Evolutionary conservation across 1,140 invertebrate species (phyloP).

Genomic region (Diachasmimorpha longicaudata): DNA sequence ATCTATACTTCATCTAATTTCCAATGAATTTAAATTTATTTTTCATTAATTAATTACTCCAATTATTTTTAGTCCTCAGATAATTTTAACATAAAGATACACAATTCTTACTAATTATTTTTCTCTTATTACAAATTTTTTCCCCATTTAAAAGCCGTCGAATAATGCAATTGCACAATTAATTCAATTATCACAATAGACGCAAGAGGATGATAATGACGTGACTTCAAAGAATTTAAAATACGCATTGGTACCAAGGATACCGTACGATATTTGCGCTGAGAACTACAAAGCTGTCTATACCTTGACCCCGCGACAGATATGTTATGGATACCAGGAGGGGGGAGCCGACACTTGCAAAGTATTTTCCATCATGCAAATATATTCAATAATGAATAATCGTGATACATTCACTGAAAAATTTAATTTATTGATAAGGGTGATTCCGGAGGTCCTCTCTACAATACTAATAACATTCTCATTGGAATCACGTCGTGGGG

Average conservation of each 20-base stretch:
- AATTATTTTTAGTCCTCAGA: too few species aligned
- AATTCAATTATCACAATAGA: neutral
- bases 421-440: constrained; percentile 48
- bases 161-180: neutral
- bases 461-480: constrained; percentile 57
- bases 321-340: constrained; percentile 42
- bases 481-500: constrained; percentile 72
- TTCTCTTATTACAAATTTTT: too few species aligned
- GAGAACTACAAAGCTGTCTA: constrained; percentile 32
- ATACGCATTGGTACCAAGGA: constrained; percentile 34
- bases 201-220: neutral
- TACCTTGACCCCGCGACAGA: constrained; percentile 27
- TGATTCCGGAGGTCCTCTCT: constrained; percentile 74
- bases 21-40: too few species aligned
- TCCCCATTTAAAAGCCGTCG: too few species aligned
- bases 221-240: constrained; percentile 25
- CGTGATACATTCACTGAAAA: too few species aligned
- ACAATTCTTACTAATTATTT: too few species aligned
- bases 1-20: too few species aligned
- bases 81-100: too few species aligned
- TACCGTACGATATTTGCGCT: constrained; percentile 25
- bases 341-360: constrained; percentile 44
- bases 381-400: too few species aligned
- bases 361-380: constrained; percentile 28
- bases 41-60: too few species aligned